Base-by-base conservation (phyloP, 1,140 invertebrate genomes). In the Halotydeus destructor region DNA sequence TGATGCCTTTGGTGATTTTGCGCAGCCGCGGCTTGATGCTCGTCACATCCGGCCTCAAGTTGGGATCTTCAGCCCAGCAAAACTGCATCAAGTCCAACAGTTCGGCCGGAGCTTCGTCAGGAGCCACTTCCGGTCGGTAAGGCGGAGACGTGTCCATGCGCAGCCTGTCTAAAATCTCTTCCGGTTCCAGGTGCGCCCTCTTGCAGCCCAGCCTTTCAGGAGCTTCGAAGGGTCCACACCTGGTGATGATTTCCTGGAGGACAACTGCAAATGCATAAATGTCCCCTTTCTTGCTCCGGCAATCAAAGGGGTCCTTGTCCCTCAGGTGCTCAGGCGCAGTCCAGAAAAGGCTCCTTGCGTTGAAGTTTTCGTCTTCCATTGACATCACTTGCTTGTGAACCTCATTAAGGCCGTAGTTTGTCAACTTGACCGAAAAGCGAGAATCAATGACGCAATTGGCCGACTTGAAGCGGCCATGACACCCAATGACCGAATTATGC, bases 391-490 rank as follows among this genome's bases (percentile, higher is more conserved):
- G 38, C 18, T 14, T 18, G 25, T 26, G 74, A 28, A 75, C 69
- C 4, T 73, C 61, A 3, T 74, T 77, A 0, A 98, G 61, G 3
- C 93, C 93, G 57, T 96, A 99, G 59, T 97, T 89, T 0, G 89
- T 79, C 27, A 98, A 79, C 69, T 98, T 98, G 1, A 98, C 65
- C 0, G 94, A 86, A 57, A 98, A 98, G 24, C 89, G 69, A 16
- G 81, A 86, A 56, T 98, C 91, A 0, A 99, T 88, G 0, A 98
- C 79, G 60, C 91, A 98, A 58, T 98, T 98, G 21, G 82, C 83
- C 0, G 89, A 96, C 55, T 91, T 97, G 6, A 99, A 63, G 53
- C 79, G 80, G 0, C 91, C 93, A 57, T 98, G 93, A n/a, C 76
- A 83, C 49, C 74, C 75, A 3, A 98, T 74, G 49, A 86, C 79